Base-by-base conservation (phyloP, 2,113 vertebrate genomes). In the Heliornis fulica region DNA sequence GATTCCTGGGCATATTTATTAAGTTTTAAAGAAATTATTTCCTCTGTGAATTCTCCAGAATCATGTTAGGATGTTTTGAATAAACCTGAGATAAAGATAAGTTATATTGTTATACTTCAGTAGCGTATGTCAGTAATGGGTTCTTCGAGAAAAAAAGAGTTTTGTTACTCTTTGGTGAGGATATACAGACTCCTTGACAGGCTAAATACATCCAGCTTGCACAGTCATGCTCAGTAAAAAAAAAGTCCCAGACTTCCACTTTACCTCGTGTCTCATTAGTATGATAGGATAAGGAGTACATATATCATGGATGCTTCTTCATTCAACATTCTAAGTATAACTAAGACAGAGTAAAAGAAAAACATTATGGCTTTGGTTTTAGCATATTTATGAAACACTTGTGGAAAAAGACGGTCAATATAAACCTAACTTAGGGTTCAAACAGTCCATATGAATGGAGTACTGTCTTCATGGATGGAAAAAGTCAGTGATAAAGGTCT, bases 401-500 rank as follows among this genome's bases (percentile, higher is more conserved):
- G 4, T 81, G 89, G 91, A 81, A 94, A 95, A 93, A 81, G 10
- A 84, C 31, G 40, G 41, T 84, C 56, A 95, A 78, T 59, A 84
- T 53, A 89, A 83, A 71, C 22, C 8, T 15, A 75, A 1, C 13
- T 78, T 51, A 69, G 43, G 36, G 26, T 89, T 50, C 23, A 77
- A 89, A 77, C 41, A 76, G 45, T 54, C 40, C 31, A 93, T 82
- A 82, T 95, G 54, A 96, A 91, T 76, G 57, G 45, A 88, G 8
- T 26, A 69, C 36, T 92, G 70, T 90, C 45, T 57, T 76, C 70
- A 85, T 12, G 41, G 79, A 54, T 19, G 82, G 87, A 88, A 94
- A 94, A 95, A 76, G 21, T 40, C 87, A 91, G 63, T 82, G 90
- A 93, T 83, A 83, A 50, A 87, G 63, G 75, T 88, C 64, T 83